These are phyloP conservation scores for Spilarctia lutea DNA, from an alignment of 2,888 invertebrate genomes.

Conservation along the genomic window DNA sequence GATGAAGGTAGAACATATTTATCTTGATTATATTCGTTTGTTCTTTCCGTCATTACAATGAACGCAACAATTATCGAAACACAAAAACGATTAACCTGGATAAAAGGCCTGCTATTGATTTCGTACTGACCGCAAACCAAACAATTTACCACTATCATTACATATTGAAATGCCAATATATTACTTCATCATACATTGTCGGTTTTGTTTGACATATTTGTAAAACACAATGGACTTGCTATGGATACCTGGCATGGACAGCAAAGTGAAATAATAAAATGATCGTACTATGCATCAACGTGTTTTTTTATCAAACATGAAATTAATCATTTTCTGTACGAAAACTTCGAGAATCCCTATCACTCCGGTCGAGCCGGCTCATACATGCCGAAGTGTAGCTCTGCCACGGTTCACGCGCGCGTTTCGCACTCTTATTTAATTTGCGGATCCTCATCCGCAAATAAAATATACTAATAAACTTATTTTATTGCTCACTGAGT, in stretches of 20 bases:
- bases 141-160: slow-evolving; percentile 27
- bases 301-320: slow-evolving; percentile 60
- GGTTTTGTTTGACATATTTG: slow-evolving; percentile 11
- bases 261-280: slow-evolving; percentile 8
- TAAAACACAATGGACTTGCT: neutral
- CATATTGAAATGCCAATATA: slow-evolving; percentile 24
- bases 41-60: slow-evolving; percentile 54
- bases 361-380: too few species aligned
- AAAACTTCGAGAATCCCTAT: neutral
- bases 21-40: slow-evolving; percentile 31
- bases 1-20: slow-evolving; percentile 27
- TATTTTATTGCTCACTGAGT: too few species aligned
- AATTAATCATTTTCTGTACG: slow-evolving; percentile 51
- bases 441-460: too few species aligned
- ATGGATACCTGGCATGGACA: slow-evolving; percentile 25
- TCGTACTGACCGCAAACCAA: slow-evolving; percentile 57
- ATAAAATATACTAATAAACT: too few species aligned
- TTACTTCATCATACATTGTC: slow-evolving; percentile 30
- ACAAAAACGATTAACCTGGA: slow-evolving; percentile 67
- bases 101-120: slow-evolving; percentile 61
- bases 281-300: slow-evolving; percentile 17
- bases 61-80: slow-evolving; percentile 66
- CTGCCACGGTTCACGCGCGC: too few species aligned
- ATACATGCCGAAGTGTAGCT: neutral
- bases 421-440: too few species aligned